Evolutionary conservation across 2,888 invertebrate species (phyloP).

Genomic region (Diadromus collaris): DNA sequence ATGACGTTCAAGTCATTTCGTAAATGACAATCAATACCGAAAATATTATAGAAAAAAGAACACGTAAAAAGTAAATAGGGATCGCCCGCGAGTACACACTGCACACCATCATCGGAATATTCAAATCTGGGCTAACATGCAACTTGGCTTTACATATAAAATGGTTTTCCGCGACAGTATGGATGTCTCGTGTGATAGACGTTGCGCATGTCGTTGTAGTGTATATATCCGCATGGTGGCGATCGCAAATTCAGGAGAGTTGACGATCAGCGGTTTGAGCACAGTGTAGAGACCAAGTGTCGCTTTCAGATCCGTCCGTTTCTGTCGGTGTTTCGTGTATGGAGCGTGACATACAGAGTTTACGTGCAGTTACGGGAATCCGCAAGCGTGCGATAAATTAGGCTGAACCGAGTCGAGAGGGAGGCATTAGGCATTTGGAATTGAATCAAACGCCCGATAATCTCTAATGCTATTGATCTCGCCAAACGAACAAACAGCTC

Average conservation of each 20-base stretch:
- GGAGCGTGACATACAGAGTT: background rate
- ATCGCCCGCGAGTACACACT: background rate
- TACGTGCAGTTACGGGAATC: slow-evolving; percentile 10
- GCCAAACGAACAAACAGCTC: slow-evolving; percentile 3
- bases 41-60: background rate
- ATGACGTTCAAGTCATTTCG: background rate
- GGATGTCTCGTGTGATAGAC: background rate
- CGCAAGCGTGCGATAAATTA: slow-evolving; percentile 62
- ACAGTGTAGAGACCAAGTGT: slow-evolving; percentile 25
- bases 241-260: slow-evolving; percentile 26
- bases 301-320: slow-evolving; percentile 44
- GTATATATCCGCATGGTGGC: slow-evolving; percentile 25
- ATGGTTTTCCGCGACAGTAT: slow-evolving; percentile 42
- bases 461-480: slow-evolving; percentile 72
- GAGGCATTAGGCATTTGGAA: slow-evolving; percentile 64
- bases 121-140: slow-evolving; percentile 29
- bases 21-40: background rate
- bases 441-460: slow-evolving; percentile 73
- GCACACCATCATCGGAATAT: slow-evolving; percentile 13
- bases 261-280: slow-evolving; percentile 27
- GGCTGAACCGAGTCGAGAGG: slow-evolving; percentile 35
- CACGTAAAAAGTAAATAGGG: background rate
- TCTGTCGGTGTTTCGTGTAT: slow-evolving; percentile 29
- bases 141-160: slow-evolving; percentile 51
- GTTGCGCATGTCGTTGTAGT: slow-evolving; percentile 7